A percentile compares a stretch with the other conserved stretches of the same genome.
phyloP scores from a whole-genome alignment of 1,140 invertebrate genomes.

The Macrosteles quadrilineatus region DNA sequence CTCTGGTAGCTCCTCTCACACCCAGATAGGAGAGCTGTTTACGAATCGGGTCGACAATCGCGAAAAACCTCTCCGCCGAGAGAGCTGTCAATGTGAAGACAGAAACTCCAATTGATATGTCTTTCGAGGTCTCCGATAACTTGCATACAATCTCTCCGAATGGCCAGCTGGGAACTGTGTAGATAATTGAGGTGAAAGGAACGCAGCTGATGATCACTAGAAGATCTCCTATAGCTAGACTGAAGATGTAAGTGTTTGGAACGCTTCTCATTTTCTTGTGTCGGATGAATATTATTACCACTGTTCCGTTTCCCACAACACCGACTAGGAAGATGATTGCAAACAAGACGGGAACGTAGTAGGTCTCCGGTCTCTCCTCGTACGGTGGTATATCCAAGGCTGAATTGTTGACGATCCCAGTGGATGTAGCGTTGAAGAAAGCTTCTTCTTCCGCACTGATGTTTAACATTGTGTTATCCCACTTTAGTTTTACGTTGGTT shows the following conservation, averaged over 20 bases:
- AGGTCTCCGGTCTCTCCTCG: conserved; percentile 73
- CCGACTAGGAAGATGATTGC: conserved; percentile 86
- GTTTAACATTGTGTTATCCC: no score
- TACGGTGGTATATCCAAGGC: conserved; percentile 47
- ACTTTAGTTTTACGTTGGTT: no score
- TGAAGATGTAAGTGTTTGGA: conserved; percentile 88
- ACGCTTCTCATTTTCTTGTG: conserved; percentile 84
- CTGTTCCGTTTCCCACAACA: conserved; percentile 82
- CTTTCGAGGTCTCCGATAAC: conserved; percentile 76
- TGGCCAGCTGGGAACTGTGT: conserved; percentile 77
- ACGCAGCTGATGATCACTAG: conserved; percentile 76
- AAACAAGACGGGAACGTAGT: conserved; percentile 83
- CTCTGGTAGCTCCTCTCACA: conserved; percentile 66
- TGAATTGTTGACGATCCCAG: no score
- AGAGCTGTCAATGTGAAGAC: conserved; percentile 84
- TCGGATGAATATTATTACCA: conserved; percentile 79
- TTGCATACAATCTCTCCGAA: conserved; percentile 76
- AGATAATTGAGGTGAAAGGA: conserved; percentile 76
- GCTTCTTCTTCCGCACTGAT: no score
- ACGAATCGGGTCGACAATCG: conserved; percentile 79
- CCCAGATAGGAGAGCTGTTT: conserved; percentile 54
- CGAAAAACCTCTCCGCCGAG: conserved; percentile 80
- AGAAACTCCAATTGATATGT: conserved; percentile 81
- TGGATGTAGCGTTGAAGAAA: no score
- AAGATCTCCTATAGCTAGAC: conserved; percentile 77